Evolutionary conservation across 2,797 vertebrate genomes (phyloP).

Genomic region (Microcaecilia unicolor): DNA sequence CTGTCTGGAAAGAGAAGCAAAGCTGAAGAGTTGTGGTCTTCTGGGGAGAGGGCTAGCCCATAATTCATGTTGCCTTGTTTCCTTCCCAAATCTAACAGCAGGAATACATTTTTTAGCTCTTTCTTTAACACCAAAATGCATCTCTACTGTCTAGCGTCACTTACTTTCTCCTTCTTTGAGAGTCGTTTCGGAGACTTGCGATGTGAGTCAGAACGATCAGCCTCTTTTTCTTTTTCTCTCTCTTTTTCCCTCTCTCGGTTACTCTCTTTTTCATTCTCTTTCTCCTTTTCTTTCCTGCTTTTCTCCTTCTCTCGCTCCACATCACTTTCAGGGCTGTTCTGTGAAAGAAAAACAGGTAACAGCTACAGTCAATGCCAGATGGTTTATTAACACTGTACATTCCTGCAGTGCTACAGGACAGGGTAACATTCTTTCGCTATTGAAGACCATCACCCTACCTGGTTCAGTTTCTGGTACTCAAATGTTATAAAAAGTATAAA

Average conservation of each 20-base stretch:
- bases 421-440: too few relatives aligned
- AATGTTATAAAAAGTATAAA: too few relatives aligned
- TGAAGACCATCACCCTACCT: too few relatives aligned
- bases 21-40: neutral
- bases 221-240: slow-evolving; percentile 33
- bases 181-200: slow-evolving; percentile 38
- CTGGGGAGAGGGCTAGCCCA: too few relatives aligned
- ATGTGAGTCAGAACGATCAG: slow-evolving; percentile 22
- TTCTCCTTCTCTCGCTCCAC: slow-evolving; percentile 41
- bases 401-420: too few relatives aligned
- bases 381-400: too few relatives aligned
- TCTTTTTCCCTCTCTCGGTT: slow-evolving; percentile 30
- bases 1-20: slow-evolving; percentile 34
- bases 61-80: too few relatives aligned
- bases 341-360: slow-evolving; percentile 15
- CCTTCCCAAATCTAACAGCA: neutral
- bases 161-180: slow-evolving; percentile 50
- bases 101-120: neutral
- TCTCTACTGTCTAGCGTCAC: neutral
- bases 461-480: too few relatives aligned
- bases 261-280: slow-evolving; percentile 8
- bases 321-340: slow-evolving; percentile 53
- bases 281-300: slow-evolving; percentile 35
- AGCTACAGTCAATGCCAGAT: too few relatives aligned
- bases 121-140: neutral